Evolutionary conservation across 2,797 vertebrate genomes (phyloP).

Genomic region (Vultur gryphus): DNA sequence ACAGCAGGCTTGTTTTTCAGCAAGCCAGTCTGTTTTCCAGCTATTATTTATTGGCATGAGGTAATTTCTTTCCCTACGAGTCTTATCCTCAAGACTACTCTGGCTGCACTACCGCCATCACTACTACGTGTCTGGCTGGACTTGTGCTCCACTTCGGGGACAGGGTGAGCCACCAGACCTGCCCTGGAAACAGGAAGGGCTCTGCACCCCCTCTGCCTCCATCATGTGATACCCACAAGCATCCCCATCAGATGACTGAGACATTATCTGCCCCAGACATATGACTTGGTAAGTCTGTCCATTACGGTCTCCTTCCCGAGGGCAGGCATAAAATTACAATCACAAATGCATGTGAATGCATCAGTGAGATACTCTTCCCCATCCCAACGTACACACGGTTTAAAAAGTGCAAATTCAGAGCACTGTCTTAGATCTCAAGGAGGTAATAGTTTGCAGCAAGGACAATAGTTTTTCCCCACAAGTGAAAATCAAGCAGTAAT

Average conservation of each 20-base stretch:
- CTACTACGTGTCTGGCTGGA: not conserved
- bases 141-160: not conserved
- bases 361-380: not conserved
- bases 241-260: not conserved
- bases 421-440: not conserved
- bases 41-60: not conserved
- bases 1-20: not conserved
- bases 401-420: not conserved
- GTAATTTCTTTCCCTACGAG: not conserved
- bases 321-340: not conserved
- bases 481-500: not conserved
- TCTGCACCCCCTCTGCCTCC: not conserved
- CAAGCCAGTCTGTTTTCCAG: not conserved
- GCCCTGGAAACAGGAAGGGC: not conserved
- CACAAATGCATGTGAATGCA: rapidly evolving
- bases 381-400: not conserved
- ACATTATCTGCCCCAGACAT: not conserved
- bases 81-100: not conserved
- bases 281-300: not conserved
- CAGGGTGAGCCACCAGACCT: not conserved
- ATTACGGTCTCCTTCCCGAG: not conserved
- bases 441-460: rapidly evolving
- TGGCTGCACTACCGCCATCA: not conserved
- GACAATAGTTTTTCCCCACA: not conserved
- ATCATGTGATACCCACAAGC: not conserved